A percentile compares a stretch with the other conserved stretches of the same genome.
These are phyloP conservation scores for Lasioglossum figueresi DNA, from an alignment of 2,888 invertebrate genomes.

Conservation along the genomic window DNA sequence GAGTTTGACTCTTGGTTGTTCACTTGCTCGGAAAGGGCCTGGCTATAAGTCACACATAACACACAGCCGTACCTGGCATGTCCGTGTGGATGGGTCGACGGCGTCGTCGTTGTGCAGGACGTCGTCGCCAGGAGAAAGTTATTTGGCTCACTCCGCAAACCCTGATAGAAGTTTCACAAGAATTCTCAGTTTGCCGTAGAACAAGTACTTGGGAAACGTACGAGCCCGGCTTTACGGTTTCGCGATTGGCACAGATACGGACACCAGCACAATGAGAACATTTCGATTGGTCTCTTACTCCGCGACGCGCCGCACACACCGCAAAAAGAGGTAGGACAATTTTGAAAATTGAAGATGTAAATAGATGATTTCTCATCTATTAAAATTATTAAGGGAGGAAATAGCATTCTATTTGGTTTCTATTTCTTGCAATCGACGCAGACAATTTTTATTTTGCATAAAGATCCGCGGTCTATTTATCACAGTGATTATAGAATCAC, in stretches of 20 bases:
- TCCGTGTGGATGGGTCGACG: conserved; percentile 24
- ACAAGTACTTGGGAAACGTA: conserved; percentile 51
- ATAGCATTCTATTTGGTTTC: too few relatives aligned
- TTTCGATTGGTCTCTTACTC: neutral
- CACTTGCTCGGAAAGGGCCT: conserved; percentile 54
- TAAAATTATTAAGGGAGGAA: too few relatives aligned
- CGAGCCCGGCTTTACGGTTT: conserved; percentile 52
- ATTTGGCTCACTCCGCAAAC: conserved; percentile 64
- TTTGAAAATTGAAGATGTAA: too few relatives aligned
- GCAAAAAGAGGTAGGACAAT: too few relatives aligned
- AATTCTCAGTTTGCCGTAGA: conserved; percentile 58
- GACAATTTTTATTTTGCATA: too few relatives aligned
- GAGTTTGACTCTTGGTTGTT: conserved; percentile 67
- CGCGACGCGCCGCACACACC: neutral
- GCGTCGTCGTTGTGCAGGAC: conserved; percentile 34
- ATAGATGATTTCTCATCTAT: too few relatives aligned
- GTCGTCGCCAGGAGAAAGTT: conserved; percentile 67
- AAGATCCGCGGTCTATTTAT: too few relatives aligned
- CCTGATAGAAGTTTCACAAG: conserved; percentile 69
- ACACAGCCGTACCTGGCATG: conserved; percentile 14
- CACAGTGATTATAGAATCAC: too few relatives aligned
- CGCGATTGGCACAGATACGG: conserved; percentile 27
- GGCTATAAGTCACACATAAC: conserved; percentile 62
- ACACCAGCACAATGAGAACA: conserved; percentile 34
- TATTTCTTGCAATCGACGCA: too few relatives aligned